phyloP scores from a whole-genome alignment of 1,140 invertebrate genomes.

The Coelopa frigida region DNA sequence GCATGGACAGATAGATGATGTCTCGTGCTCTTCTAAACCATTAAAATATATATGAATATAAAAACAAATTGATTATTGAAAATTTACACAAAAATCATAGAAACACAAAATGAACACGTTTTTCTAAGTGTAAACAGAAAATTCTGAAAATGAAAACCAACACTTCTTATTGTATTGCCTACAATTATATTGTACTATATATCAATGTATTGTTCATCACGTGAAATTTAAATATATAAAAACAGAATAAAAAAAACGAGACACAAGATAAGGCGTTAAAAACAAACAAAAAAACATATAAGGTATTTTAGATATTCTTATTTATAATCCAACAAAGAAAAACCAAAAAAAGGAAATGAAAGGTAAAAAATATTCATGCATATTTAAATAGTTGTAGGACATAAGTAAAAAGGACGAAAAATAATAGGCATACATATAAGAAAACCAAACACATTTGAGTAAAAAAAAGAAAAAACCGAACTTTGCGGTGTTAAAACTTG shows the following conservation, averaged over 20 bases:
- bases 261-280: slow-evolving; percentile 1
- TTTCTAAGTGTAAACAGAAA: not conserved
- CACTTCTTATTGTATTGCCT: slow-evolving; percentile 5
- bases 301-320: slow-evolving; percentile 48
- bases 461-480: no score
- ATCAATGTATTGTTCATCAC: slow-evolving; percentile 5
- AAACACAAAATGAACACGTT: not conserved
- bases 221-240: not conserved
- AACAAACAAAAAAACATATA: slow-evolving; percentile 16
- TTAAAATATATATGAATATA: not conserved
- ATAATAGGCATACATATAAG: no score
- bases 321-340: slow-evolving; percentile 42
- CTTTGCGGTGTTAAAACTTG: no score
- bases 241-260: not conserved
- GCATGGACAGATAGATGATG: not conserved
- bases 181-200: not conserved
- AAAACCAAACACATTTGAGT: no score
- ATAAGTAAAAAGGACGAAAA: not conserved
- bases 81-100: no score
- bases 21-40: no score
- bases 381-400: not conserved
- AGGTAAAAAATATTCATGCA: not conserved
- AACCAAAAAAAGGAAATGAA: slow-evolving; percentile 11
- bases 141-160: slow-evolving; percentile 2
- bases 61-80: slow-evolving; percentile 2